A percentile compares a stretch with the other conserved stretches of the same genome.
Evolutionary conservation across 1,140 invertebrate genomes (phyloP).

Genomic region (Drosophila erecta): DNA sequence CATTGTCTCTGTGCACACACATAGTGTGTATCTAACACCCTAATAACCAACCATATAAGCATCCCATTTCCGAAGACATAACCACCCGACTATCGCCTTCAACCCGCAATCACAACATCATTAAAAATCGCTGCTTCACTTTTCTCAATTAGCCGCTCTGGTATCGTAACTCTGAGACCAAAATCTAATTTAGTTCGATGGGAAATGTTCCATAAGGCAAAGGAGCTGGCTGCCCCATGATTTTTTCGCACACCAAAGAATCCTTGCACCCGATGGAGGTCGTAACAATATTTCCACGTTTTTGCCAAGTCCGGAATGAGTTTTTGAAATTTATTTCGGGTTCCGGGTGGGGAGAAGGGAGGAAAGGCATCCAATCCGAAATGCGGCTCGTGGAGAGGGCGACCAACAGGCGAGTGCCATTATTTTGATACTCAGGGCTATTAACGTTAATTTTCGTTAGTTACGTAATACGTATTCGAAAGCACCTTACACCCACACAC

Average conservation of each 20-base stretch:
- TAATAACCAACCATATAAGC: constrained; percentile 8
- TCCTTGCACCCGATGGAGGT: constrained; percentile 41
- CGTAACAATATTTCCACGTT: constrained; percentile 83
- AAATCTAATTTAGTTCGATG: constrained; percentile 78
- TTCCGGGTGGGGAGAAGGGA: background rate
- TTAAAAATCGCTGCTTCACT: constrained; percentile 75
- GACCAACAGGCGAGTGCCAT: constrained; percentile 64
- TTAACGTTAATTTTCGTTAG: constrained; percentile 84
- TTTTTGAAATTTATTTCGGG: constrained; percentile 75
- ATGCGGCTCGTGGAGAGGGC: constrained; percentile 34
- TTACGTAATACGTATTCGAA: constrained; percentile 82
- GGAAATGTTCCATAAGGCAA: constrained; percentile 31
- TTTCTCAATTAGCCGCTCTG: constrained; percentile 72
- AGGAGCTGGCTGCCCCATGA: background rate
- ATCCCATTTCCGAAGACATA: constrained; percentile 10
- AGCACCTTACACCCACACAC: constrained; percentile 67
- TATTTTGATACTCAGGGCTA: constrained; percentile 81
- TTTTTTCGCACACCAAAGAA: constrained; percentile 15
- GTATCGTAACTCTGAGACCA: constrained; percentile 74
- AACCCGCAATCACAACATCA: constrained; percentile 59
- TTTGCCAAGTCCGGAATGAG: constrained; percentile 81
- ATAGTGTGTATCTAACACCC: background rate
- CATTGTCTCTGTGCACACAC: background rate
- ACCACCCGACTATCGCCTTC: background rate
- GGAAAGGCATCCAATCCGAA: constrained; percentile 46